Conservation (phyloP, 2,888 invertebrate species). For the Busseola fusca region DNA sequence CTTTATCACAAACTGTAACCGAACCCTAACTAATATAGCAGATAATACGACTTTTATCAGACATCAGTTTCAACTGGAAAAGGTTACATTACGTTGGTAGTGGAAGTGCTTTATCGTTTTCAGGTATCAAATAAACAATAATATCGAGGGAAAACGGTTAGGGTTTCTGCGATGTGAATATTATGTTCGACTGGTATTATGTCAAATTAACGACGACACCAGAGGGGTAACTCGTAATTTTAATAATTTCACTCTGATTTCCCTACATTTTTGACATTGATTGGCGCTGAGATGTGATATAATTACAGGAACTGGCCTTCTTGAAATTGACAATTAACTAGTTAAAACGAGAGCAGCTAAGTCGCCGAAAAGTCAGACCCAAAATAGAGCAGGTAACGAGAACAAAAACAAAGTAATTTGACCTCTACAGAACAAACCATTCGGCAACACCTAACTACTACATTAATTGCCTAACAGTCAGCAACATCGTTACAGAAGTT, state of each 20-base stretch:
- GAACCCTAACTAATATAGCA: slow-evolving; percentile 32
- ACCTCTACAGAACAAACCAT: background rate
- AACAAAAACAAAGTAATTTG: background rate
- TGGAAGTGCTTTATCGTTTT: slow-evolving; percentile 13
- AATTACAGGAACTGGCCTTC: too few species aligned
- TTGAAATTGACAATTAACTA: background rate
- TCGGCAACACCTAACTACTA: background rate
- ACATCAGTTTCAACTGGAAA: slow-evolving; percentile 30
- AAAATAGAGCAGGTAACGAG: background rate
- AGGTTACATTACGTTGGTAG: slow-evolving; percentile 15
- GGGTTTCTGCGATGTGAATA: background rate
- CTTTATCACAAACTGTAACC: slow-evolving; percentile 41
- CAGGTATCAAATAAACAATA: slow-evolving; percentile 20
- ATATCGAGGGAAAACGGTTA: background rate
- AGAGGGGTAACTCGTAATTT: too few species aligned
- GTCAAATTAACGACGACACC: background rate
- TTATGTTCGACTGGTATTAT: background rate
- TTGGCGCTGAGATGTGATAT: too few species aligned
- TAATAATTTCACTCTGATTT: too few species aligned
- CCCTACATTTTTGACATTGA: too few species aligned
- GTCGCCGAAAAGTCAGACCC: background rate
- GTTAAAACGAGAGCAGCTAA: background rate
- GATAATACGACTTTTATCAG: slow-evolving; percentile 41
- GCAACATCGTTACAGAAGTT: slow-evolving; percentile 24
- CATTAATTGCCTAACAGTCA: background rate